A percentile compares a stretch with the other conserved stretches of the same genome.
phyloP scores from a whole-genome alignment of 2,888 invertebrate genomes.

The Bellardia pandia region DNA sequence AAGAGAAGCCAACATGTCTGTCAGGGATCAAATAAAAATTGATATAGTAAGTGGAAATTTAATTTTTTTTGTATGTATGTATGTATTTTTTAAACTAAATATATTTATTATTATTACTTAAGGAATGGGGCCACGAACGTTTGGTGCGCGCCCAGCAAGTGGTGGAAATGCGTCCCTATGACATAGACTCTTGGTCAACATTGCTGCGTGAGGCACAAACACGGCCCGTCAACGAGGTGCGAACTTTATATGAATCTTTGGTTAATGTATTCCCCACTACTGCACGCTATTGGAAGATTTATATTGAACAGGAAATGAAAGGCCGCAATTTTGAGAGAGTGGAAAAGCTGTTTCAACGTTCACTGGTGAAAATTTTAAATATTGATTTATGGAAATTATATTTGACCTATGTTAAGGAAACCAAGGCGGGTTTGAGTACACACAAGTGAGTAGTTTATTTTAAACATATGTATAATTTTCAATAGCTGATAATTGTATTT shows the following conservation, averaged over 20 bases:
- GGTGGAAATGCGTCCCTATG: constrained; percentile 94
- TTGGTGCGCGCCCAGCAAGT: constrained; percentile 92
- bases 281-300: constrained; percentile 99
- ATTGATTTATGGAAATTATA: constrained; percentile 99
- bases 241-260: constrained; percentile 96
- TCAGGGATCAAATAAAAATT: constrained; percentile 83
- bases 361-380: constrained; percentile 98
- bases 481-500: not conserved
- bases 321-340: constrained; percentile 98
- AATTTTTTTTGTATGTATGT: not conserved
- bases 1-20: constrained; percentile 78
- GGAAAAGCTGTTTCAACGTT: constrained; percentile 99
- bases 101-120: not conserved
- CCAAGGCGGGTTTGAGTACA: constrained; percentile 95
- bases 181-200: constrained; percentile 99
- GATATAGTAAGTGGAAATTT: constrained; percentile 81
- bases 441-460: constrained; percentile 90
- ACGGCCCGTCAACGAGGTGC: constrained; percentile 93
- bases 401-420: constrained; percentile 98
- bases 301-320: constrained; percentile 99
- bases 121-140: constrained; percentile 96
- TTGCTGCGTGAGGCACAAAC: constrained; percentile 96
- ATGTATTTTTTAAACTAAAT: not conserved
- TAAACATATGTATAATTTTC: too few relatives aligned
- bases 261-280: constrained; percentile 97